Evolutionary conservation across 2,888 invertebrate species (phyloP).

Genomic region (Acanthosoma haemorrhoidale): DNA sequence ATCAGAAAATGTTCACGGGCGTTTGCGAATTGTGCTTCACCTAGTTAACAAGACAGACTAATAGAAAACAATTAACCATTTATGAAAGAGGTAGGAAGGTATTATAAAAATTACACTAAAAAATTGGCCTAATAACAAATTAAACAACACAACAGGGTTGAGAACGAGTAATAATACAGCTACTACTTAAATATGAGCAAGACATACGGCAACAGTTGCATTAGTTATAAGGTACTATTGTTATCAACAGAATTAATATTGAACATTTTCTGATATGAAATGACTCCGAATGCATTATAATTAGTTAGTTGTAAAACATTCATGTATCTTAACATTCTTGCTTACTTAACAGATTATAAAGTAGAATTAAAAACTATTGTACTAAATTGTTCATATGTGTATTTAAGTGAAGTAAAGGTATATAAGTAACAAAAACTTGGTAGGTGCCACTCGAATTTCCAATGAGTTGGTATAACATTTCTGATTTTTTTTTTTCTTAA

Average conservation of each 20-base stretch:
- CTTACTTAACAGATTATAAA: conserved; percentile 37
- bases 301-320: conserved; percentile 38
- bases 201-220: conserved; percentile 17
- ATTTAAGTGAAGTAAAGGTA: conserved; percentile 27
- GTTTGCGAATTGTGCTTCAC: conserved; percentile 6
- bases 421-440: conserved; percentile 25
- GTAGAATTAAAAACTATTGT: conserved; percentile 39
- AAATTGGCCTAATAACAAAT: conserved; percentile 17
- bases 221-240: conserved; percentile 9
- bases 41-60: conserved; percentile 22
- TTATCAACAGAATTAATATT: conserved; percentile 5
- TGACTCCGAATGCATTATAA: conserved; percentile 20
- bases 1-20: conserved; percentile 28
- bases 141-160: conserved; percentile 18
- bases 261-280: conserved; percentile 32
- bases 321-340: conserved; percentile 36
- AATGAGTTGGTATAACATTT: conserved; percentile 22
- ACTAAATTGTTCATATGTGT: conserved; percentile 35
- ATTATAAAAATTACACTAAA: conserved; percentile 16
- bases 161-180: conserved; percentile 22
- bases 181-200: conserved; percentile 13
- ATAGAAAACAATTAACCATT: conserved; percentile 19
- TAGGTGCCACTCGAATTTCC: conserved; percentile 26
- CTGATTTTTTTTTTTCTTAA: conserved; percentile 22
- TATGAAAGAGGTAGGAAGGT: conserved; percentile 17